Evolutionary conservation across 2,797 vertebrate species (phyloP), one percentile per base, ranked within the genome.

Genomic region (Clarias laeviceps): DNA sequence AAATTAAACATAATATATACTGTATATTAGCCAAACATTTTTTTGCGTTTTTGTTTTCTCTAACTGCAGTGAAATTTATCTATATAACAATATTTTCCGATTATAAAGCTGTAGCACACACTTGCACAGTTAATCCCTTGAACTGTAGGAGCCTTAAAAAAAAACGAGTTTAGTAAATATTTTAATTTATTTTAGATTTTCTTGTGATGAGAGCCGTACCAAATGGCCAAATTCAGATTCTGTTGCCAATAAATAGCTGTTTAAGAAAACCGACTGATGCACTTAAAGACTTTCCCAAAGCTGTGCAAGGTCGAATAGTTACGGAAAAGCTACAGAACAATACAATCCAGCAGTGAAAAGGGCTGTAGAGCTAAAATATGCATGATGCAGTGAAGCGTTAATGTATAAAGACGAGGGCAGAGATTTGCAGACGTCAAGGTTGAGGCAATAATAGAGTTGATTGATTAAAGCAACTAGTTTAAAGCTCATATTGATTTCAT

Each of bases 391-490:
- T 72, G 73, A 50, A 85, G 61, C 18, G 15, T 65, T 86, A 78
- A 88, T 74, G 85, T 85, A 82, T 80, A 80, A 90, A 91, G 93
- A 91, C 89, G 91, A 94, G 92, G 91, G 94, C 93, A 91, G 87
- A 93, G 92, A 91, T 93, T 89, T 94, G 90, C 92, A 96, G 92
- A 94, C 93, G 94, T 92, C 89, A 92, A 84, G 77, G 50, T 95
- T 68, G 77, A 80, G 64, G 93, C 94, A 91, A 95, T 96, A 96
- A 96, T 96, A 95, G 94, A 97, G 93, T 95, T 97, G 97, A 97
- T 97, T 97, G 96, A 97, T 97, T 84, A 88, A 84, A 82, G 83
- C 22, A 86, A 85, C 82, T 85, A 82, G 87, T 88, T 88, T 88
- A 88, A 87, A 89, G 87, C 84, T 66, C 0, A 59, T 85, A 90